phyloP scores from a whole-genome alignment of 2,113 vertebrate species.

The Semicossyphus pulcher region DNA sequence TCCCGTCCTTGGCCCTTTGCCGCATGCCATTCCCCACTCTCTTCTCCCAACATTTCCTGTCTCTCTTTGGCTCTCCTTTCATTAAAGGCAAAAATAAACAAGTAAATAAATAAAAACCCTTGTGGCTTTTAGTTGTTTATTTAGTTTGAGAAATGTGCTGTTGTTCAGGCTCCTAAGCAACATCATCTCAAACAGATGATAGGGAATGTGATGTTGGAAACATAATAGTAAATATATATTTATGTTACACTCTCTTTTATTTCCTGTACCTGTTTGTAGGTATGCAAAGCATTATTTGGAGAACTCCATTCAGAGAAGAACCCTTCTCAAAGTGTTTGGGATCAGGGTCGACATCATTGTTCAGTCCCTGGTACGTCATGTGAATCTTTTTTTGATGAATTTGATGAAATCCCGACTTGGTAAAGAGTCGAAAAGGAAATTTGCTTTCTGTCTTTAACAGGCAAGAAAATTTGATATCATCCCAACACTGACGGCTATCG shows the following conservation, averaged over 20 bases:
- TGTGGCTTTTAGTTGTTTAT: no score
- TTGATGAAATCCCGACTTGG: background rate
- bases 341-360: conserved; percentile 94
- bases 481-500: conserved; percentile 95
- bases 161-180: no score
- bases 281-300: conserved; percentile 91
- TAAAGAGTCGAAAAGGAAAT: background rate
- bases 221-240: background rate
- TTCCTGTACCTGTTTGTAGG: conserved; percentile 64
- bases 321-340: conserved; percentile 94
- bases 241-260: background rate
- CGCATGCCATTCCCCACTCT: no score
- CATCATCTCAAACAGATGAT: background rate
- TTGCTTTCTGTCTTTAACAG: conserved; percentile 71
- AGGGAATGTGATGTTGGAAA: no score
- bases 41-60: no score
- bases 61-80: no score
- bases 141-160: no score
- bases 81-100: no score
- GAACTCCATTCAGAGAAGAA: conserved; percentile 80
- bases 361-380: conserved; percentile 87
- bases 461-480: conserved; percentile 98
- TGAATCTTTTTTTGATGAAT: background rate
- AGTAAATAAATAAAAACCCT: no score
- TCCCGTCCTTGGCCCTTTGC: no score